These are phyloP conservation scores for Oscheius sp. DNA, from an alignment of 1,140 invertebrate species.

Conservation along the genomic window DNA sequence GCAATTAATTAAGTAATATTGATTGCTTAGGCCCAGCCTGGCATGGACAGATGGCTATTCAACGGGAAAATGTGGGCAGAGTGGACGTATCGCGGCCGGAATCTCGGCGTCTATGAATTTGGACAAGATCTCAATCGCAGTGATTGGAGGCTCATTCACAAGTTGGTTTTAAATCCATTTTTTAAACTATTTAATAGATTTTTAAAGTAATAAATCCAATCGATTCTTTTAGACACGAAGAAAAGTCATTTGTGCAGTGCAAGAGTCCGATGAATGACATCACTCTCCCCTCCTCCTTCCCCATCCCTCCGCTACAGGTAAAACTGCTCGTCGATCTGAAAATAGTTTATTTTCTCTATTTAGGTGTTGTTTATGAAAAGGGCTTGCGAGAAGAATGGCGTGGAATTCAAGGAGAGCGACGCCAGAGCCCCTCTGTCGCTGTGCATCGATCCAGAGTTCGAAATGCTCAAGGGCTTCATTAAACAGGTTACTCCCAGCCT, in stretches of 20 bases:
- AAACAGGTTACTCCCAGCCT: slow-evolving; percentile 38
- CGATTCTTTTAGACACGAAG: slow-evolving; percentile 44
- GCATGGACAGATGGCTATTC: slow-evolving; percentile 59
- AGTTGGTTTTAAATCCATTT: slow-evolving; percentile 2
- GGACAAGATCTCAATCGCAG: slow-evolving; percentile 53
- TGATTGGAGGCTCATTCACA: slow-evolving; percentile 58
- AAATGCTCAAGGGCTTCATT: slow-evolving; percentile 47
- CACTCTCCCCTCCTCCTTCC: slow-evolving; percentile 50
- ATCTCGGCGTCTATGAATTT: slow-evolving; percentile 58
- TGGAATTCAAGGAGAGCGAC: background rate
- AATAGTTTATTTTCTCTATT: slow-evolving; percentile 18
- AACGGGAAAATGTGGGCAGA: slow-evolving; percentile 53
- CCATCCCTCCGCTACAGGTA: slow-evolving; percentile 57
- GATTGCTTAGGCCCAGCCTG: slow-evolving; percentile 50
- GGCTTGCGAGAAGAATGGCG: slow-evolving; percentile 36
- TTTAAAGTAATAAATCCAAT: too few relatives aligned
- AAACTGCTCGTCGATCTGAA: background rate
- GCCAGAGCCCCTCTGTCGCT: slow-evolving; percentile 47
- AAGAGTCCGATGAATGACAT: slow-evolving; percentile 41
- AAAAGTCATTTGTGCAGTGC: slow-evolving; percentile 42
- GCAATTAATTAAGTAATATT: background rate
- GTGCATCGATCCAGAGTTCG: slow-evolving; percentile 56
- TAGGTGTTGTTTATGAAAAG: slow-evolving; percentile 45
- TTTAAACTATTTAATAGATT: background rate
- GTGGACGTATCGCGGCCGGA: slow-evolving; percentile 54